Percentiles rank a stretch among this genome's conserved stretches.
Evolutionary conservation across 1,140 invertebrate genomes (phyloP).

Genomic region (Agrilus planipennis): DNA sequence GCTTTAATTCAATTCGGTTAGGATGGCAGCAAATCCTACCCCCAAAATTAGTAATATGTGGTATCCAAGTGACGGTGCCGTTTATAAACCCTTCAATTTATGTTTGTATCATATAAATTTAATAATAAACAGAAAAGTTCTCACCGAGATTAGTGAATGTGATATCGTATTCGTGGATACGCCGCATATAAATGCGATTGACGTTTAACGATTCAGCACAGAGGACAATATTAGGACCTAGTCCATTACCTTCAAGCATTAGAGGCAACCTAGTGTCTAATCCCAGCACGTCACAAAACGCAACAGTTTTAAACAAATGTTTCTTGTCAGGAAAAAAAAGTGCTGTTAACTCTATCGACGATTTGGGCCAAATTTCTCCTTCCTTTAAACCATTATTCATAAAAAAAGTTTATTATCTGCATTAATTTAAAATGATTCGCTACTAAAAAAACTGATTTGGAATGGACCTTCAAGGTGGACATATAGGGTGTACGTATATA

Average conservation of each 20-base stretch:
- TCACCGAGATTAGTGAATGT: constrained; percentile 18
- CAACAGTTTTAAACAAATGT: constrained; percentile 12
- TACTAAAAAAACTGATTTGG: too few relatives aligned
- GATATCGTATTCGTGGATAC: constrained; percentile 27
- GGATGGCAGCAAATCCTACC: constrained; percentile 20
- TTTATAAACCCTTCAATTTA: constrained; percentile 24
- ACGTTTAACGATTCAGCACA: constrained; percentile 20
- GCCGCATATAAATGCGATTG: constrained; percentile 21
- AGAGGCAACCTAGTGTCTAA: constrained; percentile 16
- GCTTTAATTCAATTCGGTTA: constrained; percentile 12
- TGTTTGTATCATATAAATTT: neutral
- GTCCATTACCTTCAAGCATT: constrained; percentile 19
- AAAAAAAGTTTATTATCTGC: too few relatives aligned
- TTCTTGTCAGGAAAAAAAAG: constrained; percentile 20
- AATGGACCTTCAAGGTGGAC: too few relatives aligned
- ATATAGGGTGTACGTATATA: too few relatives aligned
- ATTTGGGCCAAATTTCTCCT: constrained; percentile 24
- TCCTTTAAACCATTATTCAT: too few relatives aligned
- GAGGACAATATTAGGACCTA: constrained; percentile 20
- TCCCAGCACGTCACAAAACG: constrained; percentile 25
- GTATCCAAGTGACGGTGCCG: constrained; percentile 21
- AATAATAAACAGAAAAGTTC: neutral
- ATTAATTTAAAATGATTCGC: too few relatives aligned
- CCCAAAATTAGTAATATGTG: constrained; percentile 17
- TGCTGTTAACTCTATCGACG: constrained; percentile 16